Conservation (phyloP, 2,113 vertebrate species). For the Prietella phreatophila region DNA sequence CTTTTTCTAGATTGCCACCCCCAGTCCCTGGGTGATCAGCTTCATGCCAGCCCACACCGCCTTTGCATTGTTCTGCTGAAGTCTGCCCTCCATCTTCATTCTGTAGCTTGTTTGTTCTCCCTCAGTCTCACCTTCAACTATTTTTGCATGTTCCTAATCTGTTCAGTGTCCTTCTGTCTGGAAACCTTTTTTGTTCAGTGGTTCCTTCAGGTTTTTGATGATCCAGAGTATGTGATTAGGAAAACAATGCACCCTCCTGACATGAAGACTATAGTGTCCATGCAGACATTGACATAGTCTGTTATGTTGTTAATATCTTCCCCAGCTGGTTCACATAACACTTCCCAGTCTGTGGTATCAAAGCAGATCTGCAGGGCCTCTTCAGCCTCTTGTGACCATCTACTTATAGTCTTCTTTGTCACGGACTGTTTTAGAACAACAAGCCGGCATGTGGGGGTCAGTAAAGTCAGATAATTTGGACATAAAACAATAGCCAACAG, state of each 20-base stretch:
- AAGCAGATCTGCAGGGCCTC: too few species aligned
- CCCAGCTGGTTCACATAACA: background rate
- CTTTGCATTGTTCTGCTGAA: too few species aligned
- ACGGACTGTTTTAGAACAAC: background rate
- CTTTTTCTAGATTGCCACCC: too few species aligned
- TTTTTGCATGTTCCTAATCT: background rate
- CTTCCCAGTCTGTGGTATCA: too few species aligned
- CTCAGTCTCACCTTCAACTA: background rate
- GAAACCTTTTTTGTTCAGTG: background rate
- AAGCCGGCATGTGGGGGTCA: too few species aligned
- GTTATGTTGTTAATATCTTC: background rate
- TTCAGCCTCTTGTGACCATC: background rate
- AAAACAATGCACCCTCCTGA: background rate
- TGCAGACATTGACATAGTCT: background rate
- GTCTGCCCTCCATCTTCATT: too few species aligned
- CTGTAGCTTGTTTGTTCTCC: too few species aligned
- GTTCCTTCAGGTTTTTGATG: background rate
- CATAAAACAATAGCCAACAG: too few species aligned
- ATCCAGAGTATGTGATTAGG: background rate
- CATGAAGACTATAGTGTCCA: background rate
- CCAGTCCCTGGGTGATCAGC: too few species aligned
- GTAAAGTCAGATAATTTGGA: too few species aligned
- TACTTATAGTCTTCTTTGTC: background rate
- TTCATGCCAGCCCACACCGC: too few species aligned
- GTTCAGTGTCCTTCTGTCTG: background rate